phyloP scores from a whole-genome alignment of 2,888 invertebrate genomes.

The Euplagia quadripunctaria region DNA sequence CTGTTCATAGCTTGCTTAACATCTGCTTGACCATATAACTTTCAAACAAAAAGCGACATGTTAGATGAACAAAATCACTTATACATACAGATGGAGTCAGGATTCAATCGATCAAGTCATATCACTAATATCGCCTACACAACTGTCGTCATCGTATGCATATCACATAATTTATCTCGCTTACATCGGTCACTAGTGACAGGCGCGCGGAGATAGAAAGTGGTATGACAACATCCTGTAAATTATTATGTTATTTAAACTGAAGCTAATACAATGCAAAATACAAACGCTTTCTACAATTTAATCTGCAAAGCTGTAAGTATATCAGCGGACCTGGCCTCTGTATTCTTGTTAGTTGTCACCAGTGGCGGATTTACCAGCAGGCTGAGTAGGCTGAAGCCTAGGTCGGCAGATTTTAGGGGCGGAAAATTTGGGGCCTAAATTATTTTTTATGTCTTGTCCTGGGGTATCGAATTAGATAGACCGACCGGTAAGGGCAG shows the following conservation, averaged over 20 bases:
- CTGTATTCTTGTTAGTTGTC: too few species aligned
- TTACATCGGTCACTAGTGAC: neutral
- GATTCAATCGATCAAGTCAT: neutral
- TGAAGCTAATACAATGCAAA: neutral
- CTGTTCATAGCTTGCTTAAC: too few species aligned
- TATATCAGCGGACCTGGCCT: neutral
- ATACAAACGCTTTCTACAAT: neutral
- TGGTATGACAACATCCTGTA: neutral
- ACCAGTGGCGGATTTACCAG: too few species aligned
- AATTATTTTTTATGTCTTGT: too few species aligned
- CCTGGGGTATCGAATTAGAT: too few species aligned
- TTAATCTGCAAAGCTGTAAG: neutral
- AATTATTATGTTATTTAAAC: neutral
- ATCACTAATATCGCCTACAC: neutral
- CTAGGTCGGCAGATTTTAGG: too few species aligned
- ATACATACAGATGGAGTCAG: neutral
- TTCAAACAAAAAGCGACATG: too few species aligned
- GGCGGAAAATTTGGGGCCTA: too few species aligned
- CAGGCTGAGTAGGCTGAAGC: too few species aligned
- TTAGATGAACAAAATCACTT: too few species aligned
- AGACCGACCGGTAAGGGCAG: too few species aligned
- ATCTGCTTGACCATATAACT: too few species aligned
- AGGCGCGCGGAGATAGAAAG: neutral
- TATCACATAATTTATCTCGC: neutral
- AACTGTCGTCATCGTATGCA: neutral